Base-by-base conservation (phyloP, 2,888 invertebrate species). In the Drosophila peninsularis region DNA sequence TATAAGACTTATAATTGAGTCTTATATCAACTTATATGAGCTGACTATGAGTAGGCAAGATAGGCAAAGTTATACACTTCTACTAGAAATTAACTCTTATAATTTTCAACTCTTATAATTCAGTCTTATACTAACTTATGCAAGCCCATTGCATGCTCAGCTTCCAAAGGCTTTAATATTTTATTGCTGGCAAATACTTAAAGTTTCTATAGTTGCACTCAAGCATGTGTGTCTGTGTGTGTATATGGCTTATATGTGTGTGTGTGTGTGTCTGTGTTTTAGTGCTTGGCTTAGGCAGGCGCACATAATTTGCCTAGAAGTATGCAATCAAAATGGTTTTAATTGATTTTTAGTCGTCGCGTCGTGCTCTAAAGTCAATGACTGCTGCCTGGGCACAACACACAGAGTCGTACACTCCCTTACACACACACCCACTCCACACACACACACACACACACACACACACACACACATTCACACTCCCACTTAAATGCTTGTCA, bases 301-400 rank as follows among this genome's bases (percentile, higher is more conserved):
- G 71, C 36, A 62, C 62, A 58, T 77, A 69, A 70, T 80, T 82
- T 62, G 54, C 65, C 61, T 45, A 66, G 62, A 80, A 75, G 78
- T 80, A 75, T 80, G 84, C 86, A 82, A 85, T 85, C 86, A 86
- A 87, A 87, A 77, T 79, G 85, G 74, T 87, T 86, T 86, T 85
- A 86, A 86, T 89, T 87, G 89, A 87, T 86, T 86, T 89, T 89
- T 76, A 74, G 69, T 53, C 70, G 57, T 54, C 67, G 82, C 81
- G 63, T 63, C 72, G 53, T 58, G 60, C 75, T 62, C 74, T 58
- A 82, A 88, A 83, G 83, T 83, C 83, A 85, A 70, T 80, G 84
- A 84, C 84, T 83, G 78, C 62, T 36, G 58, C 58, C 44, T 41
- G 27, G 47, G 37, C 52, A 67, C 49, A 64, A 50, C 30, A 47